Conservation (phyloP, 1,140 invertebrate species). For the Diabrotica undecimpunctata region DNA sequence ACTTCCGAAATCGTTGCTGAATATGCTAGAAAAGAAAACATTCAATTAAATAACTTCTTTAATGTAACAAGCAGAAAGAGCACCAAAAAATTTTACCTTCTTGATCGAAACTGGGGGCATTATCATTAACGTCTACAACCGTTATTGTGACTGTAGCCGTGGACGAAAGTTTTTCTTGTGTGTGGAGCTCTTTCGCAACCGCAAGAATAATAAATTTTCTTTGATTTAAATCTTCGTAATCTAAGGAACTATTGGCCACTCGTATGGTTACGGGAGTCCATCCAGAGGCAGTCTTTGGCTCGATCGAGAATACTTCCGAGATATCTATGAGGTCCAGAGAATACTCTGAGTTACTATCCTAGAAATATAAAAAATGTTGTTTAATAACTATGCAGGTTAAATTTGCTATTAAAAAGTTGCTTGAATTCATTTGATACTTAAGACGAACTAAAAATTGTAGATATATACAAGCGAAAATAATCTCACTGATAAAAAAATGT, state of each 20-base stretch:
- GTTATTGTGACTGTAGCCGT: constrained; percentile 83
- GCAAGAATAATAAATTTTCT: constrained; percentile 86
- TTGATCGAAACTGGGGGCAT: constrained; percentile 75
- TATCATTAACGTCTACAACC: constrained; percentile 87
- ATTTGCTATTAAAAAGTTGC: too few relatives aligned
- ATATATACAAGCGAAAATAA: too few relatives aligned
- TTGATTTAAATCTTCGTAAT: constrained; percentile 90
- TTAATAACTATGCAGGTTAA: background rate
- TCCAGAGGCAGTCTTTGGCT: constrained; percentile 73
- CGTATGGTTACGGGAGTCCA: constrained; percentile 78
- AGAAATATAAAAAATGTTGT: constrained; percentile 30
- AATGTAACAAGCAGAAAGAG: too few relatives aligned
- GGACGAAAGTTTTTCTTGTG: constrained; percentile 70
- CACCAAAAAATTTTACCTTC: constrained; percentile 47
- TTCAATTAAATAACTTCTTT: too few relatives aligned
- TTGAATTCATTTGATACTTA: too few relatives aligned
- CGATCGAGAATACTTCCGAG: constrained; percentile 77
- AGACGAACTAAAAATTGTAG: too few relatives aligned
- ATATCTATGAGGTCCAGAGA: constrained; percentile 72
- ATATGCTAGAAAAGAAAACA: constrained; percentile 48
- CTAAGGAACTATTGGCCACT: constrained; percentile 73
- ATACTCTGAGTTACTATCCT: constrained; percentile 81
- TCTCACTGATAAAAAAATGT: too few relatives aligned
- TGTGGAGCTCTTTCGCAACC: constrained; percentile 78
- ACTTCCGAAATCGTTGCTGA: constrained; percentile 69